Conservation (phyloP, 2,113 vertebrate genomes). For the Nothocercus nigrocapillus region DNA sequence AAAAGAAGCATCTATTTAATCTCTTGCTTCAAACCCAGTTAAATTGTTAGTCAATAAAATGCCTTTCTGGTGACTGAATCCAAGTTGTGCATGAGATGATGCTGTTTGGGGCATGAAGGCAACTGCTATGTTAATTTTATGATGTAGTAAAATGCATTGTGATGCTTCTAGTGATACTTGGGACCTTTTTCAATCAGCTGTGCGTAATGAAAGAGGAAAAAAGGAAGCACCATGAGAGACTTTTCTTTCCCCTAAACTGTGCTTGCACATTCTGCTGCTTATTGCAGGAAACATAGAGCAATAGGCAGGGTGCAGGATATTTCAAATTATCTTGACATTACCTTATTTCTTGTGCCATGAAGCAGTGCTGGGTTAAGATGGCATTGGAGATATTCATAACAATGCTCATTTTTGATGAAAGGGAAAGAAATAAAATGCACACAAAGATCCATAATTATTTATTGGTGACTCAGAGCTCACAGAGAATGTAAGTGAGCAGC, state of each 20-base stretch:
- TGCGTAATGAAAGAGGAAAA: neutral
- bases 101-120: neutral
- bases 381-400: neutral
- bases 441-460: accelerated
- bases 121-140: neutral
- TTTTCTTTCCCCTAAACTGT: neutral
- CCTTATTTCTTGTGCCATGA: neutral
- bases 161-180: neutral
- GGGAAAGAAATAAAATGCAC: neutral
- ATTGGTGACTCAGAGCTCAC: neutral
- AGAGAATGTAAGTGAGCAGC: neutral
- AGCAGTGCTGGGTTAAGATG: neutral
- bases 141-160: neutral
- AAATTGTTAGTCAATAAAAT: constrained; percentile 11
- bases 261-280: accelerated
- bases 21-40: constrained; percentile 20
- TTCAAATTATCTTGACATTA: neutral
- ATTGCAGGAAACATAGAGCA: neutral
- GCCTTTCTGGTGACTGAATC: constrained; percentile 5
- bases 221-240: neutral
- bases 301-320: neutral
- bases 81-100: neutral
- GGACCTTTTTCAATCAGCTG: neutral
- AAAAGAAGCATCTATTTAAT: neutral
- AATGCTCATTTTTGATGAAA: neutral